Evolutionary conservation across 2,797 vertebrate species (phyloP).

Genomic region (Halcyon chelicuti): DNA sequence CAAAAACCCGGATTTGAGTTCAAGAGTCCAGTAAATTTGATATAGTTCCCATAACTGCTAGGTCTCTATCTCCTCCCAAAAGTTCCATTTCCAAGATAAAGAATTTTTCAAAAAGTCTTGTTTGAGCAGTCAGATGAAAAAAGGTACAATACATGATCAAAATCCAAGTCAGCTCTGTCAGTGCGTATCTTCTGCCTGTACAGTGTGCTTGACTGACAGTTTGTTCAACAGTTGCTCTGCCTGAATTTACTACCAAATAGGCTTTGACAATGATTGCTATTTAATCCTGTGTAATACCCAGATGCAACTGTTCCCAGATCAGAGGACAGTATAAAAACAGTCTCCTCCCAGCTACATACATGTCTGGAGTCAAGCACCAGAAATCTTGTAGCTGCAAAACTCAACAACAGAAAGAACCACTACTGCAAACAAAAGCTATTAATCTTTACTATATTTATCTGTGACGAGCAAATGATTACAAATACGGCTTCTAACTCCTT

Average conservation of each 20-base stretch:
- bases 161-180: neutral
- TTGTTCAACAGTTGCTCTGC: conserved; percentile 81
- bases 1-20: neutral
- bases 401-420: neutral
- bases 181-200: neutral
- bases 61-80: neutral
- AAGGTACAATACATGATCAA: neutral
- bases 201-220: conserved; percentile 61
- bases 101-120: conserved; percentile 13
- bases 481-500: neutral
- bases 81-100: conserved; percentile 13
- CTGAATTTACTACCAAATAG: conserved; percentile 84
- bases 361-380: neutral
- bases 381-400: neutral
- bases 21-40: neutral
- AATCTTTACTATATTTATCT: neutral
- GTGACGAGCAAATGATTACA: neutral
- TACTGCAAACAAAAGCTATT: neutral
- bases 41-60: neutral
- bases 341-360: neutral
- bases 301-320: conserved; percentile 71
- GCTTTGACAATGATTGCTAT: conserved; percentile 83
- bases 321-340: neutral
- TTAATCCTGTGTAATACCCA: conserved; percentile 83
- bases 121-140: conserved; percentile 15